Conservation (phyloP, 2,888 invertebrate species). For the Scaptodrosophila latifasciaeformis region DNA sequence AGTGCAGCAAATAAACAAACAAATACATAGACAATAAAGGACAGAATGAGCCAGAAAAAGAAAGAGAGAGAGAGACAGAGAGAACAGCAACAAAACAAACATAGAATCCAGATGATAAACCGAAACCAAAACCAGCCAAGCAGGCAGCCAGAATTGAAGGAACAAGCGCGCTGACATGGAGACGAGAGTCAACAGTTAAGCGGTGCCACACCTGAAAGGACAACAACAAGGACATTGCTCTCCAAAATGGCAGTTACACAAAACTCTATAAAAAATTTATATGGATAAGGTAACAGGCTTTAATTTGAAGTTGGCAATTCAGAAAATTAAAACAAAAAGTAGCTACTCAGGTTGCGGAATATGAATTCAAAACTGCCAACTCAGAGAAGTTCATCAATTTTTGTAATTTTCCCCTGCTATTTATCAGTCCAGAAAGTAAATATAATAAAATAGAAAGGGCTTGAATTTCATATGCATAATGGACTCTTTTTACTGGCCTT, state of each 20-base stretch:
- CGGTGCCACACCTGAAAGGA: conserved; percentile 17
- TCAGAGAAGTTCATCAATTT: no score
- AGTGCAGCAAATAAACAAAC: conserved; percentile 58
- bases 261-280: no score
- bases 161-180: neutral
- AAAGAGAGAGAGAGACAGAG: neutral
- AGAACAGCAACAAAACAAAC: conserved; percentile 10
- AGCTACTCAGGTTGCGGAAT: no score
- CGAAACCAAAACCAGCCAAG: conserved; percentile 12
- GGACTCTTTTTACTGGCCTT: conserved; percentile 21
- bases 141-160: conserved; percentile 22
- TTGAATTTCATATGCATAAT: neutral
- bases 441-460: no score
- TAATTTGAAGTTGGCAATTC: no score
- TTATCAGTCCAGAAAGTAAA: no score
- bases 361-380: no score
- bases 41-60: conserved; percentile 27
- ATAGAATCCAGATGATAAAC: conserved; percentile 11
- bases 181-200: conserved; percentile 54
- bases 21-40: conserved; percentile 43
- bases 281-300: no score
- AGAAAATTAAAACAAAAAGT: no score
- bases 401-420: no score
- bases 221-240: conserved; percentile 39
- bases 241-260: neutral